Base-by-base conservation (phyloP, 2,888 invertebrate species). In the Actias luna region DNA sequence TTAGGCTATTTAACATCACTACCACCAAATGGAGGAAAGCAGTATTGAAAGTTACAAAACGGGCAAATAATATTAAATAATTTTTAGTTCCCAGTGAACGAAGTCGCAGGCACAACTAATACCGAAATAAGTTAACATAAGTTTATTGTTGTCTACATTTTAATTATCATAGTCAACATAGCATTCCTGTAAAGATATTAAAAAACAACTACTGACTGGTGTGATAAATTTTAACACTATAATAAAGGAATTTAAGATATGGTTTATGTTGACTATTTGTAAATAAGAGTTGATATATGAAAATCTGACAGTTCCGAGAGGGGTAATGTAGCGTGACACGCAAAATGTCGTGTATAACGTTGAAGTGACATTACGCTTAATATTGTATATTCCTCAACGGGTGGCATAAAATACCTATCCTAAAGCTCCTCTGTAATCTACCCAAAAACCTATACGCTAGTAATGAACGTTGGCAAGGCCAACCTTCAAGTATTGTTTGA, bases 371-470 rank as follows among this genome's bases (percentile, higher is more conserved):
- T 50, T 50, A 50, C 46, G 22, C 5, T 18, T 42, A 42, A 42
- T 42, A 42, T 42, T 42, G 12, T 50, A 4, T 50, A 50, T 50
- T 25, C 25, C 25, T 50, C 25, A 12, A 50, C 25, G 22, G 25
- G 25, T 50, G 2, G 22, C 25, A 22, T 25, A 50, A 50, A 25
- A 12, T 25, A 22, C 25, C 46, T 12, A n/a, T n/a, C n/a, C n/a
- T 46, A 50, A 25, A 50, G 46, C 12, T 25, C 46, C 12, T 50
- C 46, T 50, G 10, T 50, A 50, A 50, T 50, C 46, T 50, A 50
- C 12, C 8, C 22, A 50, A 50, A 8, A 50, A 22, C 22, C 22
- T 50, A 22, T 22, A 22, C 8, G 12, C 46, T 50, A 25, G 25
- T 12, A 22, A 50, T 25, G 10, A 50, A 50, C 10, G 12, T 2